A percentile compares a stretch with the other conserved stretches of the same genome.
These are phyloP conservation scores for Homarus americanus DNA, from an alignment of 1,140 invertebrate species.

Conservation along the genomic window DNA sequence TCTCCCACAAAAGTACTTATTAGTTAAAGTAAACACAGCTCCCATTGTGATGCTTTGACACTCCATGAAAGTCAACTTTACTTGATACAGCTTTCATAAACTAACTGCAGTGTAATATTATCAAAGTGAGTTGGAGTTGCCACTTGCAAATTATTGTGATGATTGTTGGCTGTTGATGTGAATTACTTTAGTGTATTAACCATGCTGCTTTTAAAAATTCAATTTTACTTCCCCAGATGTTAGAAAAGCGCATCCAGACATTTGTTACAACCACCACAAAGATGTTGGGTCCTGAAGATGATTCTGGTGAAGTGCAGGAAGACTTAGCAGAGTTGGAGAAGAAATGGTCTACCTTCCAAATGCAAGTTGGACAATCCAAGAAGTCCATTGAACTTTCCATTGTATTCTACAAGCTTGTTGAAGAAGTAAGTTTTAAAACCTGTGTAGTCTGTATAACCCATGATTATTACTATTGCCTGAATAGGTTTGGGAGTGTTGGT, in stretches of 20 bases:
- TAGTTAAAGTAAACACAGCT: too few species aligned
- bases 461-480: too few species aligned
- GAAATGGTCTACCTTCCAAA: slow-evolving; percentile 86
- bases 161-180: too few species aligned
- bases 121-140: too few species aligned
- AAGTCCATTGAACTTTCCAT: slow-evolving; percentile 81
- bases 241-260: slow-evolving; percentile 86
- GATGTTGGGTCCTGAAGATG: slow-evolving; percentile 79
- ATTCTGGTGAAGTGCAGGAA: slow-evolving; percentile 79
- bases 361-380: slow-evolving; percentile 84
- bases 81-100: too few species aligned
- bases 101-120: too few species aligned
- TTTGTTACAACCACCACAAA: slow-evolving; percentile 86
- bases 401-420: slow-evolving; percentile 81
- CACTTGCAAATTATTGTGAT: too few species aligned
- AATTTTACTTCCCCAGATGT: slow-evolving; percentile 79
- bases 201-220: too few species aligned
- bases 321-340: slow-evolving; percentile 85
- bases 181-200: background rate
- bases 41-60: too few species aligned
- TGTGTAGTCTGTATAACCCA: background rate
- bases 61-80: too few species aligned
- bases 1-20: too few species aligned
- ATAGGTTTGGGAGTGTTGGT: too few species aligned
- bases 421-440: slow-evolving; percentile 80